Percentiles rank a stretch among this genome's conserved stretches.
Evolutionary conservation across 2,113 vertebrate species (phyloP).

Genomic region (Eubucco bourcierii): DNA sequence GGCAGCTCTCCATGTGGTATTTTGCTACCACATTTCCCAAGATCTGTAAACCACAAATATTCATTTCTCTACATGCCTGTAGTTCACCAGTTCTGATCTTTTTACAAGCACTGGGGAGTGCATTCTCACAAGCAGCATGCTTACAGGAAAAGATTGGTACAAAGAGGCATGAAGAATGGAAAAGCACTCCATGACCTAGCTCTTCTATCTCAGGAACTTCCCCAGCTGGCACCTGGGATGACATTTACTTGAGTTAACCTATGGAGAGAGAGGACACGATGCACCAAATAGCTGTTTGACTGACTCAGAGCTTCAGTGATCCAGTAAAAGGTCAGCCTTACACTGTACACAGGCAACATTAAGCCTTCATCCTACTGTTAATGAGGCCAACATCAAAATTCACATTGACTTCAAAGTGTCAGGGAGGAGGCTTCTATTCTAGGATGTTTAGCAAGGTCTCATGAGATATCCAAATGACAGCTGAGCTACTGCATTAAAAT

Average conservation of each 20-base stretch:
- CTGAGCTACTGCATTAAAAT: background rate
- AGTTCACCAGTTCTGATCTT: background rate
- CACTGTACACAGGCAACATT: background rate
- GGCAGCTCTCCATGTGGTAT: background rate
- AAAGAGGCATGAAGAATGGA: background rate
- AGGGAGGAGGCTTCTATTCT: background rate
- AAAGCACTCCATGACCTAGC: background rate
- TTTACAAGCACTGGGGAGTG: background rate
- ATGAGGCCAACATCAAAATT: constrained; percentile 15
- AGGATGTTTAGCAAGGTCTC: background rate
- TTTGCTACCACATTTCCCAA: background rate
- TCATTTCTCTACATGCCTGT: background rate
- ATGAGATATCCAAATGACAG: background rate
- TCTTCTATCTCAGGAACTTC: background rate
- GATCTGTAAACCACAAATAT: background rate
- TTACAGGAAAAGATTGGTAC: background rate
- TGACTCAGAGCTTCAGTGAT: background rate
- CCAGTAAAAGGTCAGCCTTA: background rate
- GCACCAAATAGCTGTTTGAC: background rate
- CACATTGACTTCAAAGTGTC: constrained; percentile 7
- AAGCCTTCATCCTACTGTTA: background rate
- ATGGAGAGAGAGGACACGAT: background rate
- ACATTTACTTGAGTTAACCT: background rate
- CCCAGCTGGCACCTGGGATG: background rate
- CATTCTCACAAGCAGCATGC: background rate